These are phyloP conservation scores for Diadegma fenestrale DNA, from an alignment of 2,888 invertebrate genomes.

Conservation along the genomic window DNA sequence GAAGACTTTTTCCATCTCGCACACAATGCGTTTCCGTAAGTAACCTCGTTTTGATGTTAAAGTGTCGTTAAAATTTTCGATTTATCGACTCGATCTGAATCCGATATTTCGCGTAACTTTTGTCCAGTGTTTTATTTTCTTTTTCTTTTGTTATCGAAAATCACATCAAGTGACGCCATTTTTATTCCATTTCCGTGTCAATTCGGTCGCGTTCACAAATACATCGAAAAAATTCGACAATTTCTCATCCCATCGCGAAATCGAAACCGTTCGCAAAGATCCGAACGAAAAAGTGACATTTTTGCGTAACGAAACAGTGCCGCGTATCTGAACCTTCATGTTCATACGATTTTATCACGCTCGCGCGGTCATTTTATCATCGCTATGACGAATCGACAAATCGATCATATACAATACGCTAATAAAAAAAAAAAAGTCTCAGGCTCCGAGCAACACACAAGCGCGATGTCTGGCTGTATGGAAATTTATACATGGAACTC, in stretches of 20 bases:
- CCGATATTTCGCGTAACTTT: background rate
- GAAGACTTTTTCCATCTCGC: background rate
- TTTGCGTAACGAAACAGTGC: background rate
- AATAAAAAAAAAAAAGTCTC: constrained; percentile 21
- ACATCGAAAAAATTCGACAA: background rate
- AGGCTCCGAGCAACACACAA: constrained; percentile 9
- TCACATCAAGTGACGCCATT: background rate
- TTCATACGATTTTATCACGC: constrained; percentile 9
- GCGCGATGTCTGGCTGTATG: background rate
- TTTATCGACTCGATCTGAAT: background rate
- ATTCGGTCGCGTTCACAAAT: background rate
- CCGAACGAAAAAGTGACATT: background rate
- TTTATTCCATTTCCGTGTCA: background rate
- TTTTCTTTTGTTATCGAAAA: background rate
- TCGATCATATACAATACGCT: constrained; percentile 52
- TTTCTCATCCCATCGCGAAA: background rate
- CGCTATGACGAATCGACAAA: constrained; percentile 52
- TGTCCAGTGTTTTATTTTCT: background rate
- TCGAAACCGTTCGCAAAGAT: background rate
- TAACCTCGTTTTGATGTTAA: constrained; percentile 2
- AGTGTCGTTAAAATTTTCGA: background rate
- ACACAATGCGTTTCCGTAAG: constrained; percentile 52
- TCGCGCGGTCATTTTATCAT: constrained; percentile 16
- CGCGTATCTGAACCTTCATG: constrained; percentile 5
- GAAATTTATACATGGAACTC: background rate